Base-by-base conservation (phyloP, 1,140 invertebrate genomes). In the Nylanderia fulva region DNA sequence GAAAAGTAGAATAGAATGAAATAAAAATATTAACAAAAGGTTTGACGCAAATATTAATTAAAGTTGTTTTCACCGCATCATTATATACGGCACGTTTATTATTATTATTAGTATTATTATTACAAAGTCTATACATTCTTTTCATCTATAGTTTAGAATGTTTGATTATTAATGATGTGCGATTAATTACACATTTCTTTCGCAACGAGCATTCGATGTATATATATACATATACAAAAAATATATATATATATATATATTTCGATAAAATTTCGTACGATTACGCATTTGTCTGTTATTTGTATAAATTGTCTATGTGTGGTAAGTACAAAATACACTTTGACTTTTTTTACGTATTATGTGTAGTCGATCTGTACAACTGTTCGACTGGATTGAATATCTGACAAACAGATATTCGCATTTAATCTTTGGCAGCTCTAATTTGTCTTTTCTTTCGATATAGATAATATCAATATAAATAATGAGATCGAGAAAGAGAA, bases 311-410 rank as follows among this genome's bases (percentile, higher is more conserved):
- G 39, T 15, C 36, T 39, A 79, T 24, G n/a, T 11, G 9, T 21
- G 13, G 15, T 68, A 39, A 27, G 76, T 80, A 80, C 39, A 80
- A 80, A 80, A 69, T 58, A 80, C 33, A 13, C 42, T 42, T 18
- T 7, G 13, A 52, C 33, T n/a, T n/a, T n/a, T 42, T 27, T 66
- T 29, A 48, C 61, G 36, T 79, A 68, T 79, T 33, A 15, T 18
- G n/a, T 66, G 15, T 63, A 66, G 13, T 69, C 33, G 76, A 69
- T 72, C 77, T 72, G 66, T 82, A 82, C 52, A 72, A 71, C n/a
- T n/a, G 13, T 39, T 71, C 18, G 27, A 82, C n/a, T 82, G 8
- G 63, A 68, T 66, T 2, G 5, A 79, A 69, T 54, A 36, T 61
- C 54, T 9, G 24, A 18, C 33, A 15, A 27, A 21, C 8, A 56